Evolutionary conservation across 1,140 invertebrate species (phyloP).

Genomic region (Solen grandis): DNA sequence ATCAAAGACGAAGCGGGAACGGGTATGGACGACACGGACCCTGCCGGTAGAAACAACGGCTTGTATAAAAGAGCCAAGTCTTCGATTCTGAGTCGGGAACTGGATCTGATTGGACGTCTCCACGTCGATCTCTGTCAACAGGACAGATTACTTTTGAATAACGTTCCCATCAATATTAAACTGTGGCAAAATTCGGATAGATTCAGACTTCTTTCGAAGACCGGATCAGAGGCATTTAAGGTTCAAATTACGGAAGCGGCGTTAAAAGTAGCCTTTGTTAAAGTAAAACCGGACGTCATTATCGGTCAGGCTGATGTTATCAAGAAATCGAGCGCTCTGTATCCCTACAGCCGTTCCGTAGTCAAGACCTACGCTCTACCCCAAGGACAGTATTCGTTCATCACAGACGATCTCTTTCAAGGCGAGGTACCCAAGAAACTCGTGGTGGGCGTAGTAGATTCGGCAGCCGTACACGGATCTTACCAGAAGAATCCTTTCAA

Average conservation of each 20-base stretch:
- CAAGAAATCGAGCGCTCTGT: not conserved
- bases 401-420: too few species aligned
- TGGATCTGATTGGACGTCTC: slow-evolving; percentile 12
- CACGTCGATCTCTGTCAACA: slow-evolving; percentile 10
- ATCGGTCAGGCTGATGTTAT: not conserved
- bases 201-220: not conserved
- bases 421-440: slow-evolving; percentile 1
- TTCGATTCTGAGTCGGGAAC: not conserved
- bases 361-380: slow-evolving; percentile 25
- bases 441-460: slow-evolving; percentile 5
- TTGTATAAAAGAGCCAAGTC: not conserved
- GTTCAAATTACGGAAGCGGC: slow-evolving; percentile 1
- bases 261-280: slow-evolving; percentile 10
- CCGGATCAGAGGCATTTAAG: not conserved
- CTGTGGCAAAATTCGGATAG: slow-evolving; percentile 8
- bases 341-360: slow-evolving; percentile 9
- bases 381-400: slow-evolving; percentile 17
- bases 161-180: slow-evolving; percentile 7
- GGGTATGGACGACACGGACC: slow-evolving; percentile 9
- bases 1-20: slow-evolving; percentile 15
- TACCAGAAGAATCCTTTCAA: slow-evolving; percentile 24
- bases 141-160: slow-evolving; percentile 9
- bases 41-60: not conserved
- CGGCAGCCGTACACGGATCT: not conserved
- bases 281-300: slow-evolving; percentile 15